Conservation (phyloP, 2,888 invertebrate genomes). For the Lithosia quadra region DNA sequence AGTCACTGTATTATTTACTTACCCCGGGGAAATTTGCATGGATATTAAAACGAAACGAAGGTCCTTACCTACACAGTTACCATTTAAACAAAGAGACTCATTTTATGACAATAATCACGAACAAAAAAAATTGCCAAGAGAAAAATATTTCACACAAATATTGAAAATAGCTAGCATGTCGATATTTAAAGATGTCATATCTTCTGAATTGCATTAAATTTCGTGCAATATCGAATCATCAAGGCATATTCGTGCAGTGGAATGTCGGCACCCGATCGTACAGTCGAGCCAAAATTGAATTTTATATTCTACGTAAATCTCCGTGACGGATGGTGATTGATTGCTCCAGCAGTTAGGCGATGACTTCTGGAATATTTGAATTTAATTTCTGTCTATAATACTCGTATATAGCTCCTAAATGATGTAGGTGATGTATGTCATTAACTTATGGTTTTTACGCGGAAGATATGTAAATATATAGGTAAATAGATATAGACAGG, state of each 20-base stretch:
- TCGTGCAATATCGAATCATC: constrained; percentile 14
- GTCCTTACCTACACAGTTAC: no score
- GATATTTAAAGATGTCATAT: neutral
- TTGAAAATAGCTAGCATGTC: neutral
- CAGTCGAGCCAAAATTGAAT: constrained; percentile 57
- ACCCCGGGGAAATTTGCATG: constrained; percentile 62
- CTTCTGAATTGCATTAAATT: neutral
- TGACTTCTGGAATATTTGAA: constrained; percentile 43
- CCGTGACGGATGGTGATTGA: constrained; percentile 52
- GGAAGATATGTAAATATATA: no score
- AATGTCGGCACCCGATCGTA: constrained; percentile 41
- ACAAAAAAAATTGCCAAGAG: no score
- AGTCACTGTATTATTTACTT: constrained; percentile 32
- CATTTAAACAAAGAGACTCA: no score
- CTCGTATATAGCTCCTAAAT: neutral
- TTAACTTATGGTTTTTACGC: no score
- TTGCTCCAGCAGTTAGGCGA: constrained; percentile 44
- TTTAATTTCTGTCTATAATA: constrained; percentile 21
- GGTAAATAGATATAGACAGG: no score
- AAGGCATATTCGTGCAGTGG: neutral
- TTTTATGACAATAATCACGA: no score
- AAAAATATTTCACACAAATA: neutral
- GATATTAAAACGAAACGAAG: neutral
- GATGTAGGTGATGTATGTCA: neutral
- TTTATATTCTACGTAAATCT: constrained; percentile 56